Percentiles rank a stretch among this genome's conserved stretches.
These are phyloP conservation scores for Diplazon laetatorius DNA, from an alignment of 2,888 invertebrate genomes.

Conservation along the genomic window DNA sequence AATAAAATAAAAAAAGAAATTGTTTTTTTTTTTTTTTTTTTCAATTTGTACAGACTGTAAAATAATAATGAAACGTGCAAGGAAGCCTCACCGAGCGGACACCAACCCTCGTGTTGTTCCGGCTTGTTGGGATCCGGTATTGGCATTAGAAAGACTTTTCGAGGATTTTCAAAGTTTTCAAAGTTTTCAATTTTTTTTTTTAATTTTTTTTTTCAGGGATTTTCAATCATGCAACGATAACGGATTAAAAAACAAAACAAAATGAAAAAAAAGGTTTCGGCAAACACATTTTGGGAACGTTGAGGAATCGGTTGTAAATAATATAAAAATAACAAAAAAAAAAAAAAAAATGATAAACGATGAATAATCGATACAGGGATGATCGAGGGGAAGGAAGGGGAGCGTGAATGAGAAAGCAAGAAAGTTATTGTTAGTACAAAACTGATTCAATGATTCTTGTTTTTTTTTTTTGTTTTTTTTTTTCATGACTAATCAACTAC, in stretches of 20 bases:
- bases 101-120: conserved; percentile 95
- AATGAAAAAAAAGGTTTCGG: conserved; percentile 40
- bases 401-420: conserved; percentile 63
- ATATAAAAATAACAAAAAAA: conserved; percentile 50
- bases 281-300: conserved; percentile 60
- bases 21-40: neutral
- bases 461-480: neutral
- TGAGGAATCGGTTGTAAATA: conserved; percentile 18
- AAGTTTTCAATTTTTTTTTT: conserved; percentile 35
- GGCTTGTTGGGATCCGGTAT: conserved; percentile 94
- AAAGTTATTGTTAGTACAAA: conserved; percentile 72
- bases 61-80: conserved; percentile 74
- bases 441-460: conserved; percentile 70
- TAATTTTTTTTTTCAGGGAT: conserved; percentile 34
- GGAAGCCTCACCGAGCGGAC: conserved; percentile 90
- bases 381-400: conserved; percentile 57
- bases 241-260: too few relatives aligned
- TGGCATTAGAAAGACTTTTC: conserved; percentile 86
- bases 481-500: conserved; percentile 69
- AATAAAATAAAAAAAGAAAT: neutral
- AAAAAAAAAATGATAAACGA: conserved; percentile 35
- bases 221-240: conserved; percentile 51
- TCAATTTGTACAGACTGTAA: conserved; percentile 69
- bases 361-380: conserved; percentile 41
- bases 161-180: conserved; percentile 62